Evolutionary conservation across 2,113 vertebrate genomes (phyloP).

Genomic region (Apteryx mantelli): DNA sequence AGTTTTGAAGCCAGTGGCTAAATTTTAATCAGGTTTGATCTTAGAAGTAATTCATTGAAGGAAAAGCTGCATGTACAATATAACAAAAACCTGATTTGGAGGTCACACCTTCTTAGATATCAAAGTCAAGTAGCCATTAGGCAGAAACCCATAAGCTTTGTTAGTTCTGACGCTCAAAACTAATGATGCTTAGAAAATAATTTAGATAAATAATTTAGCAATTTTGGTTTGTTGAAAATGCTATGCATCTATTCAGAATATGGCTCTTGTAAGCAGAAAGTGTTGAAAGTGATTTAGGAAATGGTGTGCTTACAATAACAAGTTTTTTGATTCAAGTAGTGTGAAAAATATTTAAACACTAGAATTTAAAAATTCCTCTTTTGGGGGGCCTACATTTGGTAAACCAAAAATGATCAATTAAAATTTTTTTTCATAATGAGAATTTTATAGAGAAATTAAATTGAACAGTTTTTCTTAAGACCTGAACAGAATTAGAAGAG

Average conservation of each 20-base stretch:
- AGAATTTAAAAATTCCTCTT: not conserved
- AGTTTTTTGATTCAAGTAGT: not conserved
- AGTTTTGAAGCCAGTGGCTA: not conserved
- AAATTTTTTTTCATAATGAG: not conserved
- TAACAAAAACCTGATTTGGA: not conserved
- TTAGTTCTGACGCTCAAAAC: not conserved
- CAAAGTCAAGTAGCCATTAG: not conserved
- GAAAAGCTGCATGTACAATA: not conserved
- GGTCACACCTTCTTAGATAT: not conserved
- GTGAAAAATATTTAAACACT: not conserved
- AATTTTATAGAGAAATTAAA: not conserved
- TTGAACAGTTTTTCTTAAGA: not conserved
- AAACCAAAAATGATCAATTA: not conserved
- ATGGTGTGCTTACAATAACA: not conserved
- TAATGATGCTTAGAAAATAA: not conserved
- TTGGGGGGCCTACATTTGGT: not conserved
- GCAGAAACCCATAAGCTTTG: not conserved
- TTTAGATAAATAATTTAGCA: not conserved
- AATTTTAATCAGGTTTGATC: not conserved
- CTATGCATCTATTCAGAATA: not conserved
- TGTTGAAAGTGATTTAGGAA: not conserved
- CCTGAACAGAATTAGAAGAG: not conserved
- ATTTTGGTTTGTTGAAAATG: not conserved
- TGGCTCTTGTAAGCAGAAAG: not conserved
- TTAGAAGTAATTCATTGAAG: not conserved